phyloP scores from a whole-genome alignment of 2,797 vertebrate species.

The Myioborus melanocephalus region DNA sequence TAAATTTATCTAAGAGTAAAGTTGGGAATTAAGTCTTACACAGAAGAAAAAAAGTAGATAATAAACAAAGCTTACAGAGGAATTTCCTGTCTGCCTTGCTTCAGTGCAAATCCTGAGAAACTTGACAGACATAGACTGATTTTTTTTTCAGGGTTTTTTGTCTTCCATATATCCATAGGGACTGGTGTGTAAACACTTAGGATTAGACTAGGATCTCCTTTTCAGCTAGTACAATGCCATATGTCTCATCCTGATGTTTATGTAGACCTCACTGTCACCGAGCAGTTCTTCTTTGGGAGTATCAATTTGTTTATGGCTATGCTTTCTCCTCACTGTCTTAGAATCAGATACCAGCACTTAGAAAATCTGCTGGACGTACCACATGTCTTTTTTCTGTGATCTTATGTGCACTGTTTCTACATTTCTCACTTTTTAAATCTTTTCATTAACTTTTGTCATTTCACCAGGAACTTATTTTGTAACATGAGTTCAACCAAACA shows the following conservation, averaged over 20 bases:
- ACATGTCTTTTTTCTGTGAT: neutral
- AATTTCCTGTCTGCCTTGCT: neutral
- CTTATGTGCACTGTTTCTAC: neutral
- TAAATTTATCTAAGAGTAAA: neutral
- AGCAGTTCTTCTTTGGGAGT: neutral
- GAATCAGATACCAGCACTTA: neutral
- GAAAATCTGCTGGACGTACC: neutral
- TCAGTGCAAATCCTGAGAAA: neutral
- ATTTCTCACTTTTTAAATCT: neutral
- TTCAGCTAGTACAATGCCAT: neutral
- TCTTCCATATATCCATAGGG: neutral
- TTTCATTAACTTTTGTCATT: neutral
- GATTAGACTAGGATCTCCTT: neutral
- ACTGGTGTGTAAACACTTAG: neutral
- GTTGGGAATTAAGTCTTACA: neutral
- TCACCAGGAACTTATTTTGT: slow-evolving; percentile 18
- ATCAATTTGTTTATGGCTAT: neutral
- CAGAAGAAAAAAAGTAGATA: neutral
- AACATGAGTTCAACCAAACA: neutral
- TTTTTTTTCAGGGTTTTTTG: neutral
- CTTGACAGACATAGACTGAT: neutral
- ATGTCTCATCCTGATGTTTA: neutral
- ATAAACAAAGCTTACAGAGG: neutral
- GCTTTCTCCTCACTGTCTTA: neutral
- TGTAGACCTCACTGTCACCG: neutral